These are phyloP conservation scores for Sylvietta virens DNA, from an alignment of 2,113 vertebrate genomes.

Conservation along the genomic window DNA sequence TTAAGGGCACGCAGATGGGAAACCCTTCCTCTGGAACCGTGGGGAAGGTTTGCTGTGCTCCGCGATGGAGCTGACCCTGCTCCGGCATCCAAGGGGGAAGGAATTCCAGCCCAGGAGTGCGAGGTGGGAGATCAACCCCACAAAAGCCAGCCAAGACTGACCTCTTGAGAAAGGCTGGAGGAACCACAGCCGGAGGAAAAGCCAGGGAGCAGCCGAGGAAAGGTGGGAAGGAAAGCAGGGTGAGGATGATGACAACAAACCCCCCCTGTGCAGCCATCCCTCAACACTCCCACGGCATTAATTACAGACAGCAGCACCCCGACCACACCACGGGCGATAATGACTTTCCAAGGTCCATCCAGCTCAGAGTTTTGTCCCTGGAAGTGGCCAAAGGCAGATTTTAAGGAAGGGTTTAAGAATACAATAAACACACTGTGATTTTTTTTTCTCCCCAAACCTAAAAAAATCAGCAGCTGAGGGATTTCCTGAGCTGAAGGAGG, in stretches of 20 bases:
- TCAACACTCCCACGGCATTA: not conserved
- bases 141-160: not conserved
- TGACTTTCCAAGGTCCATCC: not conserved
- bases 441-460: not conserved
- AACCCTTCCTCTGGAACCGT: rapidly evolving
- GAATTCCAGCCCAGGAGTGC: not conserved
- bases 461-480: not conserved
- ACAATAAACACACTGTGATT: not conserved
- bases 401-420: not conserved
- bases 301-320: not conserved
- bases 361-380: not conserved
- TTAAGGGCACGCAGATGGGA: not conserved
- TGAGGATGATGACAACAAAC: not conserved
- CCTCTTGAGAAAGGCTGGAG: not conserved
- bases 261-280: not conserved
- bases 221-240: not conserved
- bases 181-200: not conserved
- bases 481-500: slow-evolving; percentile 45
- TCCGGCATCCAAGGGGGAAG: not conserved
- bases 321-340: not conserved
- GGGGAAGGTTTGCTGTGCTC: not conserved
- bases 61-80: not conserved
- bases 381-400: not conserved
- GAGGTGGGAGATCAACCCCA: not conserved
- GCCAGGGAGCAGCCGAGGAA: not conserved